Base-by-base conservation (phyloP, 2,113 vertebrate genomes). In the Hypocryptadius cinnamomeus region DNA sequence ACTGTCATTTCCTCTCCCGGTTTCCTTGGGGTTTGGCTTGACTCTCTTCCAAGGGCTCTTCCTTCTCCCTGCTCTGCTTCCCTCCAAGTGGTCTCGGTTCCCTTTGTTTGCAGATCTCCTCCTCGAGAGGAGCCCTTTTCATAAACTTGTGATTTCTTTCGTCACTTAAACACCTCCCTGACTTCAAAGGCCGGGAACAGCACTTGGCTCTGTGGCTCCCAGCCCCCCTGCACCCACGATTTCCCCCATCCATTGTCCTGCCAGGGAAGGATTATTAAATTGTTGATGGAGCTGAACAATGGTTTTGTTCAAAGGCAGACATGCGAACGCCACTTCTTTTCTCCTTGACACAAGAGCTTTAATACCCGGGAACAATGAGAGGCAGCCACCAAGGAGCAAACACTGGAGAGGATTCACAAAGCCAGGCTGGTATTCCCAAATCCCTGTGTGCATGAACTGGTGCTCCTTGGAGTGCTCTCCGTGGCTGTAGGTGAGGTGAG, bases 281-380 rank as follows among this genome's bases (percentile, higher is more conserved):
- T 94, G 94, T 95, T 94, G 95, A 96, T 92, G 95, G 95, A 82
- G 84, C 74, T 33, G 79, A 82, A 91, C 91, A 96, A 94, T 89
- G 80, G 95, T 57, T 94, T 57, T 87, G 89, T 93, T 96, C 94
- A 94, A 87, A 93, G 92, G 91, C 94, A 94, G 91, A 96, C 70
- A 45, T 23, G 48, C 24, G 21, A 74, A 35, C 23, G 60, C 85
- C 92, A 60, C 79, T 80, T 80, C 92, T 89, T 91, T 96, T 95
- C 92, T 95, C 94, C 94, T 87, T 93, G 87, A 93, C 91, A 95
- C 89, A 95, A 89, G 92, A 85, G 89, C 86, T 85, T 69, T 89
- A 90, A 87, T 87, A 65, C 50, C 27, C 69, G 19, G 3, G 3
- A 64, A 89, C 84, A 93, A 82, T 94, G 95, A 65, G 66, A 85